A percentile compares a stretch with the other conserved stretches of the same genome.
These are phyloP conservation scores for Pteruthius melanotis DNA, from an alignment of 2,113 vertebrate genomes.

Conservation along the genomic window DNA sequence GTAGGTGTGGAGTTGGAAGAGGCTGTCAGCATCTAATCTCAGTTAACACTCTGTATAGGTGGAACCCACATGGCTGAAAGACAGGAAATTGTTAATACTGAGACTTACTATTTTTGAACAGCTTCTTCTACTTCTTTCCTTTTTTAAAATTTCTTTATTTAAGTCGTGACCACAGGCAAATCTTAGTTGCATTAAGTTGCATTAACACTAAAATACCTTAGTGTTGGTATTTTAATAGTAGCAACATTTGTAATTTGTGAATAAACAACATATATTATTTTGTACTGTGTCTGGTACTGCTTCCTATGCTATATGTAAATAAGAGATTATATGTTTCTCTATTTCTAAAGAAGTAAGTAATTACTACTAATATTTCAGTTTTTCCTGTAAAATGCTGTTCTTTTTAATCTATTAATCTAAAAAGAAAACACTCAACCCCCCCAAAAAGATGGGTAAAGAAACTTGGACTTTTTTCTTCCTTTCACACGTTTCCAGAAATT, in stretches of 20 bases:
- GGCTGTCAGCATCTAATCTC: neutral
- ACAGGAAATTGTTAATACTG: neutral
- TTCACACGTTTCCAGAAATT: neutral
- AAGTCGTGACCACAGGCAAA: neutral
- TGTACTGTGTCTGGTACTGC: neutral
- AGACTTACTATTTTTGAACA: neutral
- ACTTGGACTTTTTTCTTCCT: neutral
- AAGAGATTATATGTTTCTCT: neutral
- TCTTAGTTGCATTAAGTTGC: neutral
- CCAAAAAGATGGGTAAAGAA: neutral
- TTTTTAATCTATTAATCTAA: neutral
- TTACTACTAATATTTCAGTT: neutral
- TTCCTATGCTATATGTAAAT: neutral
- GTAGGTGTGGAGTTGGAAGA: neutral
- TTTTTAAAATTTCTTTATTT: neutral
- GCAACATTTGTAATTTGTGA: neutral
- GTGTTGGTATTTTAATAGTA: neutral
- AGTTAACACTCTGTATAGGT: neutral
- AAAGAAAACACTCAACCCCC: accelerated
- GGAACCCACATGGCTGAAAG: neutral
- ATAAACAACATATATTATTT: neutral
- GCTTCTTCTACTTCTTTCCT: neutral
- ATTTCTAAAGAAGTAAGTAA: neutral
- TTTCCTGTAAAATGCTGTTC: neutral
- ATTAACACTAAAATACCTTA: too few relatives aligned